Base-by-base conservation (phyloP, 2,888 invertebrate genomes). In the Sminthurides aquaticus region DNA sequence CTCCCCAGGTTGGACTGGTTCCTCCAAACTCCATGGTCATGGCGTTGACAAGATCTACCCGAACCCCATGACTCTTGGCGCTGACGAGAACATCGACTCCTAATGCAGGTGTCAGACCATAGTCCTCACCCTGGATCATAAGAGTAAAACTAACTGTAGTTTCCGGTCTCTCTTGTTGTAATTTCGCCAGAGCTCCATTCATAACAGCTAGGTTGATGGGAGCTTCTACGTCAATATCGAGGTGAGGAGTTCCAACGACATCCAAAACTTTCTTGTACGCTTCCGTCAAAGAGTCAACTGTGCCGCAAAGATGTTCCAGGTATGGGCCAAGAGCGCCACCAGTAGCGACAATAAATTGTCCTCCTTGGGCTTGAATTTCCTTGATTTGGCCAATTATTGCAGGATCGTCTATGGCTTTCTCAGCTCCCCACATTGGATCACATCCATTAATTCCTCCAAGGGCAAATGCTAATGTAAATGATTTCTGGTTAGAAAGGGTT, bases 141-240 rank as follows among this genome's bases (percentile, higher is more conserved):
- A 69, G 58, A 34, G 69, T 69, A 57, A 60, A 67, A 27, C 62
- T 60, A 11, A 74, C 71, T 2, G 71, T 72, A 11, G 68, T 69
- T 8, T 62, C 56, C 1, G 74, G 74, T 25, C 74, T 26, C 20
- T 71, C 71, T 8, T 28, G 22, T 60, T 74, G 74, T 8, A 74
- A 66, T 57, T 66, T 61, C 1, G 70, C 70, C 24, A 74, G 52
- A 15, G 74, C 74, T 43, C 65, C 57, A 43, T 72, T 74, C 48
- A 74, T 62, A 1, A 62, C 8, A 25, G 71, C 71, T 1, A 62
- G 52, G 49, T 73, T 64, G n/a, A 74, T 66, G 0, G 72, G 67
- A 3, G 72, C 67, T 54, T 74, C 74, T 20, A 74, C 64, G 58
- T 74, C 74, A 49, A 74, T 60, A 52, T 74, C 74, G 27, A 74